These are phyloP conservation scores for Lagopus leucura DNA, from an alignment of 2,113 vertebrate species.

Conservation along the genomic window DNA sequence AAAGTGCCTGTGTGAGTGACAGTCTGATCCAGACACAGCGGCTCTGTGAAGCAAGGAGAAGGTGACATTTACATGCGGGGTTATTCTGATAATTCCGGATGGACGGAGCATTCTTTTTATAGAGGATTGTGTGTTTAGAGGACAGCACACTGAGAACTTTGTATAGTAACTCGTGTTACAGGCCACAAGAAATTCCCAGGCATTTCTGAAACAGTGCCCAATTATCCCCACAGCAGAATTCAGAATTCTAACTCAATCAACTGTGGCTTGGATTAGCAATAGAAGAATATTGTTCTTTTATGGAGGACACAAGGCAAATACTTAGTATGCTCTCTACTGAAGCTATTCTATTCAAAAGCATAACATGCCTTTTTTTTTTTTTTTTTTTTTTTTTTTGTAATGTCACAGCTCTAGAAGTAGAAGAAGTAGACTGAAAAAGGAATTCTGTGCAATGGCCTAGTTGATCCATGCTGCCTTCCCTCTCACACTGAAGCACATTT, in stretches of 20 bases:
- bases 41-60: conserved; percentile 66
- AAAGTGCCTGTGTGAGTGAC: conserved; percentile 59
- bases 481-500: background rate
- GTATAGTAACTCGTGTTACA: conserved; percentile 51
- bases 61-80: conserved; percentile 69
- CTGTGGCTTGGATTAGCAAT: conserved; percentile 31
- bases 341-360: background rate
- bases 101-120: conserved; percentile 62
- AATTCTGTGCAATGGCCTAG: background rate
- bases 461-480: background rate
- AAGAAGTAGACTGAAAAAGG: background rate
- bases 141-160: conserved; percentile 64
- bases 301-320: conserved; percentile 9
- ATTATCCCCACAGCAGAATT: conserved; percentile 55
- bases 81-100: conserved; percentile 68
- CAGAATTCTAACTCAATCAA: conserved; percentile 52
- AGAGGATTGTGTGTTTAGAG: conserved; percentile 57
- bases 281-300: conserved; percentile 58
- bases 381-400: background rate
- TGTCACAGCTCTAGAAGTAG: background rate
- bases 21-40: conserved; percentile 33
- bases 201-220: conserved; percentile 41
- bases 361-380: background rate
- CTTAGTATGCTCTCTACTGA: conserved; percentile 10
- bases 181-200: conserved; percentile 60